These are phyloP conservation scores for Drosophila falleni DNA, from an alignment of 2,888 invertebrate species.

Conservation along the genomic window DNA sequence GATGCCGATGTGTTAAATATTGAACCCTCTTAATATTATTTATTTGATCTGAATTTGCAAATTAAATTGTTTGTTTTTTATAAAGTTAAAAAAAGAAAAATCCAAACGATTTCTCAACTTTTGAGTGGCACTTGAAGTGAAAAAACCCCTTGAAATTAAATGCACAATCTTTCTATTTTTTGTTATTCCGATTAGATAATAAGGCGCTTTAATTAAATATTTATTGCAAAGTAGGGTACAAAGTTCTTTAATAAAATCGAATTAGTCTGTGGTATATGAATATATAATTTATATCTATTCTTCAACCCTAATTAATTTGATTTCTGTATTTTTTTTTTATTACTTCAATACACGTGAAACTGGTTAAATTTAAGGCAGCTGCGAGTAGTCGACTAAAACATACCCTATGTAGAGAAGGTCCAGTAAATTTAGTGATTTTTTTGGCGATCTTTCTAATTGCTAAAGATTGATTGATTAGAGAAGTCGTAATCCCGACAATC, in stretches of 20 bases:
- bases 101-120: not conserved
- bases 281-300: slow-evolving; percentile 1
- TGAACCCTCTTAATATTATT: slow-evolving; percentile 31
- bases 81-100: slow-evolving; percentile 28
- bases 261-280: slow-evolving; percentile 1
- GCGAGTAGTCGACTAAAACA: not conserved
- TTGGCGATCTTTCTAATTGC: no score
- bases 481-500: no score
- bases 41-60: slow-evolving; percentile 17
- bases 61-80: slow-evolving; percentile 12
- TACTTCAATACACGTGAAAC: not conserved
- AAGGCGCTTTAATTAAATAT: slow-evolving; percentile 28
- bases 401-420: not conserved
- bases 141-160: slow-evolving; percentile 47
- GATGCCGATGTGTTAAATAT: slow-evolving; percentile 15
- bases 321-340: not conserved
- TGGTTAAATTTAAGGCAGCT: not conserved
- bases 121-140: slow-evolving; percentile 60
- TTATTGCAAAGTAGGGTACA: slow-evolving; percentile 4
- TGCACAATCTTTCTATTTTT: slow-evolving; percentile 18
- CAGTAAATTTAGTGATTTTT: no score
- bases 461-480: no score
- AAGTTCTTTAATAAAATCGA: slow-evolving; percentile 1
- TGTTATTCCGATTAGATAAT: slow-evolving; percentile 46
- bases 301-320: not conserved